These are phyloP conservation scores for Drosophila testacea DNA, from an alignment of 2,888 invertebrate genomes.

Conservation along the genomic window DNA sequence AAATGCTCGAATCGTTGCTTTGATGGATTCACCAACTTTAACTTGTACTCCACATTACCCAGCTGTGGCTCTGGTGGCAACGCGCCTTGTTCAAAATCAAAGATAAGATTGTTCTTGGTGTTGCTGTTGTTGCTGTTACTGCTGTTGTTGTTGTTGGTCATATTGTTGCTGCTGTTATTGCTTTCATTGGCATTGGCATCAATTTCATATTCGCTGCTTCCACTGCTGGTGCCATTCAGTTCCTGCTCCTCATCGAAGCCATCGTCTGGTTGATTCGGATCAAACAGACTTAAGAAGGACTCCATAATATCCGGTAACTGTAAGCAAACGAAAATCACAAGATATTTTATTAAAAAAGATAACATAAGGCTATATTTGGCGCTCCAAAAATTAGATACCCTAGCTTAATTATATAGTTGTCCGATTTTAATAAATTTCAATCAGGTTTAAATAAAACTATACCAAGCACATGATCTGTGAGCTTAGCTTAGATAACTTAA, in stretches of 20 bases:
- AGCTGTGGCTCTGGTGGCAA: slow-evolving; percentile 97
- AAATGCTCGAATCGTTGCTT: slow-evolving; percentile 97
- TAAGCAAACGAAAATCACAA: neutral
- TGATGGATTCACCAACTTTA: slow-evolving; percentile 96
- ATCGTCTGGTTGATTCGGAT: slow-evolving; percentile 87
- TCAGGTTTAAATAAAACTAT: too few relatives aligned
- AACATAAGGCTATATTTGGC: too few relatives aligned
- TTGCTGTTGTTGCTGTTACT: slow-evolving; percentile 58
- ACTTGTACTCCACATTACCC: slow-evolving; percentile 98
- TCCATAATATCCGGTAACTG: slow-evolving; percentile 87
- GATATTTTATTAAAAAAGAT: slow-evolving; percentile 7
- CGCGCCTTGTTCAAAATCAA: slow-evolving; percentile 87
- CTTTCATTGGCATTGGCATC: slow-evolving; percentile 54
- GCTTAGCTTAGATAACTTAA: too few relatives aligned
- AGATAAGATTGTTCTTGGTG: slow-evolving; percentile 77
- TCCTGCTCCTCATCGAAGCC: slow-evolving; percentile 83
- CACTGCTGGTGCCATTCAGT: slow-evolving; percentile 73
- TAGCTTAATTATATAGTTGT: too few relatives aligned
- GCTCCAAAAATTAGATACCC: too few relatives aligned
- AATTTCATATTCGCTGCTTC: slow-evolving; percentile 60
- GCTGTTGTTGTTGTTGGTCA: slow-evolving; percentile 43
- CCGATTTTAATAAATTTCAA: too few relatives aligned
- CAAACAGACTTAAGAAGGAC: slow-evolving; percentile 93
- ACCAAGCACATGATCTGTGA: too few relatives aligned
- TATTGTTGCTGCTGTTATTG: slow-evolving; percentile 55